phyloP scores from a whole-genome alignment of 2,888 invertebrate species.

The Carabus problematicus region DNA sequence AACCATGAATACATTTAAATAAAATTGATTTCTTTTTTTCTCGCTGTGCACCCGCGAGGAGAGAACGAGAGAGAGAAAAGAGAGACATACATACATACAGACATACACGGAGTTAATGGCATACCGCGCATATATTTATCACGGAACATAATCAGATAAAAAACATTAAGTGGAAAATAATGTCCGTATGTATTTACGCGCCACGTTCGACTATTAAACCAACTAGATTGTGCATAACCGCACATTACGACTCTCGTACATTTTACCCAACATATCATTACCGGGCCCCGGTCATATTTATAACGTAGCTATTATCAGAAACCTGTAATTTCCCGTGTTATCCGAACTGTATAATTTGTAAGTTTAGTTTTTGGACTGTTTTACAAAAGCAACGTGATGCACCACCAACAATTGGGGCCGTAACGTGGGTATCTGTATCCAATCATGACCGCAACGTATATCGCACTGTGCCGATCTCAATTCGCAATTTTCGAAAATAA shows the following conservation, averaged over 20 bases:
- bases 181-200: conserved; percentile 4
- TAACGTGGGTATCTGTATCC: too few species aligned
- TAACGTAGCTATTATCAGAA: conserved; percentile 27
- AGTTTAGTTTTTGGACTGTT: conserved; percentile 24
- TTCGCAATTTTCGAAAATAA: too few species aligned
- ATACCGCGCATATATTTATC: conserved; percentile 13
- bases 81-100: too few species aligned
- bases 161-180: conserved; percentile 10
- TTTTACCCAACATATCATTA: conserved; percentile 34
- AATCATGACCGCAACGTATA: too few species aligned
- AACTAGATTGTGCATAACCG: conserved; percentile 12
- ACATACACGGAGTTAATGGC: too few species aligned
- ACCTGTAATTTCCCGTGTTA: conserved; percentile 32
- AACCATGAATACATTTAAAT: too few species aligned
- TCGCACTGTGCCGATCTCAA: too few species aligned
- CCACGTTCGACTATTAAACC: conserved; percentile 5
- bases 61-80: too few species aligned
- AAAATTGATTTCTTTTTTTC: too few species aligned
- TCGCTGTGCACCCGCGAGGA: too few species aligned
- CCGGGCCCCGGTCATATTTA: conserved; percentile 15
- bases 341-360: conserved; percentile 29
- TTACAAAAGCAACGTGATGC: not conserved
- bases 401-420: too few species aligned
- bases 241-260: conserved; percentile 31
- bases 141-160: conserved; percentile 26